These are phyloP conservation scores for Channa argus DNA, from an alignment of 2,113 vertebrate genomes.

Conservation along the genomic window DNA sequence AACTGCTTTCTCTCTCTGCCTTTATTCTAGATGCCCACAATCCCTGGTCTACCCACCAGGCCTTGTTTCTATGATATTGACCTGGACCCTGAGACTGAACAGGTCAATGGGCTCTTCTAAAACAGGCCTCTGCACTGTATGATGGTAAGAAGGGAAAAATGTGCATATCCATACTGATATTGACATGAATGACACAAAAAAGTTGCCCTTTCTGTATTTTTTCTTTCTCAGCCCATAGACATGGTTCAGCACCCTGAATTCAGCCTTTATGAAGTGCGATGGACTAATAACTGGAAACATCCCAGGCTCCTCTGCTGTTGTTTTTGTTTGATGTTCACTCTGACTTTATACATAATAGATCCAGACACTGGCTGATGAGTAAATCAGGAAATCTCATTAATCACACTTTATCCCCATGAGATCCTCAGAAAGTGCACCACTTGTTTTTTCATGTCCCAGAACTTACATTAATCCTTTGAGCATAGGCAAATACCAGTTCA, in stretches of 20 bases:
- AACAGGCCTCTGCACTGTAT: slow-evolving; percentile 28
- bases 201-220: background rate
- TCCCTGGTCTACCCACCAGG: slow-evolving; percentile 96
- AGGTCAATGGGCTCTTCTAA: slow-evolving; percentile 93
- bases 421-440: background rate
- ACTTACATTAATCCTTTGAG: too few species aligned
- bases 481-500: too few species aligned
- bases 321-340: slow-evolving; percentile 4
- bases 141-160: background rate
- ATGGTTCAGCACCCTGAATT: background rate
- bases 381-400: slow-evolving; percentile 18
- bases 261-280: slow-evolving; percentile 39
- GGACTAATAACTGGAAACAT: slow-evolving; percentile 26
- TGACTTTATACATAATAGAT: slow-evolving; percentile 36
- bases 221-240: background rate
- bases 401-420: background rate
- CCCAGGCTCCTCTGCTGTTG: background rate
- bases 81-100: slow-evolving; percentile 90
- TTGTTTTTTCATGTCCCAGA: too few species aligned
- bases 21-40: slow-evolving; percentile 92
- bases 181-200: too few species aligned
- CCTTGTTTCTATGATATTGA: slow-evolving; percentile 99
- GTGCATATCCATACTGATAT: background rate
- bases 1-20: background rate
- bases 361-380: background rate